Evolutionary conservation across 2,113 vertebrate species (phyloP).

Genomic region (Mungos mungo): DNA sequence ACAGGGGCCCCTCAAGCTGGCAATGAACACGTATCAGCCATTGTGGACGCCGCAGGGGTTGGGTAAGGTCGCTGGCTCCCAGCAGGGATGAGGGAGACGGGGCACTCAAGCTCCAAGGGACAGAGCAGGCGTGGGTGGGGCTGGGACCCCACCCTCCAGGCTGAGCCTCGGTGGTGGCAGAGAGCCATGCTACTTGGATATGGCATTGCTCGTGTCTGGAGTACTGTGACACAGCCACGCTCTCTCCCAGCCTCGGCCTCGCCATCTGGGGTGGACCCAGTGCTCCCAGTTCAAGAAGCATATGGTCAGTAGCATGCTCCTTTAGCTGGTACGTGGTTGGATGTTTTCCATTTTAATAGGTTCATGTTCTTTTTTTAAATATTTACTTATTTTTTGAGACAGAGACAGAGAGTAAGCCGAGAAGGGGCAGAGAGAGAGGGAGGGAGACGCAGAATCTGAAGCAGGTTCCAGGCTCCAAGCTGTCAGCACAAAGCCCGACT

Average conservation of each 20-base stretch:
- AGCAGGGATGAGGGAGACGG: background rate
- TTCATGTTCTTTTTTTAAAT: background rate
- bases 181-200: background rate
- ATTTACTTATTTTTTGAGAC: too few relatives aligned
- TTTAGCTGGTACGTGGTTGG: background rate
- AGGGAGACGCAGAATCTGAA: too few relatives aligned
- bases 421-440: too few relatives aligned
- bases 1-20: background rate
- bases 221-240: background rate
- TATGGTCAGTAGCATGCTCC: rapidly evolving
- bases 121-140: background rate
- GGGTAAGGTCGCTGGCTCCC: background rate
- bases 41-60: background rate
- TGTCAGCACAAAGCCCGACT: too few relatives aligned
- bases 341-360: background rate
- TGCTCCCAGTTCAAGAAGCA: rapidly evolving
- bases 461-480: too few relatives aligned
- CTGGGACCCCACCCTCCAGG: background rate
- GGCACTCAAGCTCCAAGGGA: background rate
- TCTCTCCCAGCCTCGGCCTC: background rate
- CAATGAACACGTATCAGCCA: background rate
- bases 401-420: too few relatives aligned
- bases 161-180: background rate
- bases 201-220: rapidly evolving
- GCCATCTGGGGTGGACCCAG: background rate